Percentiles rank a stretch among this genome's conserved stretches.
phyloP scores from a whole-genome alignment of 2,113 vertebrate species.

The Phylloscopus whistleri region DNA sequence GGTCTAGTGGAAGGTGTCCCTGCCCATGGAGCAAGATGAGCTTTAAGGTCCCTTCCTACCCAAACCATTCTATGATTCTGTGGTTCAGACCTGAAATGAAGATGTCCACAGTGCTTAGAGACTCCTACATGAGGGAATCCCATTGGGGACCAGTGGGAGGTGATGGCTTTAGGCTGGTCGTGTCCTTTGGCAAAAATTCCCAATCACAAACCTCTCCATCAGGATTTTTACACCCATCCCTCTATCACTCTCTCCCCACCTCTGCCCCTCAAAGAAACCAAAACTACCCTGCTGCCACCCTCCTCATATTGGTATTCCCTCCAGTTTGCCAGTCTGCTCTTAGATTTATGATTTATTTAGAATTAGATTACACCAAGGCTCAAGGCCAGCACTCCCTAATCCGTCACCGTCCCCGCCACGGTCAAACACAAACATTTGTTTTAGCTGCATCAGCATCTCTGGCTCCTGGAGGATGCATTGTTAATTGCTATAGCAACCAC shows the following conservation, averaged over 20 bases:
- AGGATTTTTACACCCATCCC: not conserved
- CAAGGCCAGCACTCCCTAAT: constrained; percentile 76
- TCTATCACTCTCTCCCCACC: not conserved
- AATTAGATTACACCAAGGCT: constrained; percentile 70
- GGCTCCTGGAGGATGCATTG: constrained; percentile 47
- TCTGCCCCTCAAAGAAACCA: not conserved
- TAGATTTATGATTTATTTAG: constrained; percentile 81
- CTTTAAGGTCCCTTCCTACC: not conserved
- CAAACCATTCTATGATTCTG: not conserved
- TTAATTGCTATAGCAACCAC: constrained; percentile 74
- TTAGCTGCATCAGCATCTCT: constrained; percentile 78
- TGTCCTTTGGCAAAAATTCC: not conserved
- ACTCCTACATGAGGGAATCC: not conserved
- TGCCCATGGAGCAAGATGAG: not conserved
- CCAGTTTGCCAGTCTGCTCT: constrained; percentile 38
- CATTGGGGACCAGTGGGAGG: not conserved
- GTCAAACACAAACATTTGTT: constrained; percentile 76
- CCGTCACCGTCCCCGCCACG: constrained; percentile 62
- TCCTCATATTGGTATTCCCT: constrained; percentile 62
- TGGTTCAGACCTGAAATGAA: not conserved
- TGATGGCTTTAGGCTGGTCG: not conserved
- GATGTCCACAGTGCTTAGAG: not conserved
- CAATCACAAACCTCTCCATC: not conserved
- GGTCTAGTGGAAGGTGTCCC: not conserved
- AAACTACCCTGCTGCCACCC: not conserved